Base-by-base conservation (phyloP, 2,113 vertebrate species). In the Gymnorhina tibicen region DNA sequence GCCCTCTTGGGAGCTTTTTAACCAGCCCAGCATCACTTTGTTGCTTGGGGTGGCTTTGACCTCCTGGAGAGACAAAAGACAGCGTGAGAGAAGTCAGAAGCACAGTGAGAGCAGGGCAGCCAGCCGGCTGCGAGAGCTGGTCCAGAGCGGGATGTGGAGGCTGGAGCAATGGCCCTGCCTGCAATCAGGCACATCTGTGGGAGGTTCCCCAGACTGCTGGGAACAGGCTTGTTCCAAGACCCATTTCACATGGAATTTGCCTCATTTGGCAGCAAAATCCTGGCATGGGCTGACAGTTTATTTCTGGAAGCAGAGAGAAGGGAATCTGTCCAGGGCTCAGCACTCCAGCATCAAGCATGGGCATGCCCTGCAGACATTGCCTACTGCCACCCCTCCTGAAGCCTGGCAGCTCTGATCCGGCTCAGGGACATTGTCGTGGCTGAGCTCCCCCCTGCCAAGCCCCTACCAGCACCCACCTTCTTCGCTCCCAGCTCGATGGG, bases 21-120 rank as follows among this genome's bases (percentile, higher is more conserved):
- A 97, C 99, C 99, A 99, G 59, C 95, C 97, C 96, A 97, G 96
- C 99, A 99, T 99, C 95, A 62, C 96, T 96, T 98, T 99, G 88
- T 98, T 98, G 93, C 98, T 98, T 44, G 97, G 97, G 52, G 98
- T 98, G 14, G 94, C 81, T 72, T 97, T 98, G 55, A 95, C 75
- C 67, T 98, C 98, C 99, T 99, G 68, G 5, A 49, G 68, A 80
- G 67, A 87, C 41, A 96, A 79, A 92, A 53, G 37, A 23, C 19
- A 68, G 69, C 2, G 35, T 74, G 76, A 85, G 44, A 84, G 44
- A 87, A 82, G 53, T 92, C 53, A 89, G 79, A 70, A 49, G 68
- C 30, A 69, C 1, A 1, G 72, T 0, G 3, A 55, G 59, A 92
- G 79, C 50, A 58, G 32, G 55, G 67, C 84, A 84, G 37, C 50